phyloP scores from a whole-genome alignment of 2,797 vertebrate genomes.

The Darevskia nairensis region DNA sequence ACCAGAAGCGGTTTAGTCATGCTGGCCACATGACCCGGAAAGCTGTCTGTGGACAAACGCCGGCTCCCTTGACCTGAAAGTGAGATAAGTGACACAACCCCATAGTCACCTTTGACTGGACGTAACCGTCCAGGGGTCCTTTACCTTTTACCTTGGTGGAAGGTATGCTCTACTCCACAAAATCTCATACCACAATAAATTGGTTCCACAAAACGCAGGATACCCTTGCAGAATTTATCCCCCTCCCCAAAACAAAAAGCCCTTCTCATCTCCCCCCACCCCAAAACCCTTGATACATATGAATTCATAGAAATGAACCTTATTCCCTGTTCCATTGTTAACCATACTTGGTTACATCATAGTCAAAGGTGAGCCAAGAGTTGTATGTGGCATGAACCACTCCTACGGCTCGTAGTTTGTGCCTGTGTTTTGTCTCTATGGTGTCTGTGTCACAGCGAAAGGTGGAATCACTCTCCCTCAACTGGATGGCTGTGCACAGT shows the following conservation, averaged over 20 bases:
- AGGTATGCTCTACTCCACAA: background rate
- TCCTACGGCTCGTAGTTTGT: background rate
- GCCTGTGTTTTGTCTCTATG: conserved; percentile 10
- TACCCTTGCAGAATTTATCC: background rate
- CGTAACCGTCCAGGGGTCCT: too few species aligned
- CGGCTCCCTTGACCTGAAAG: too few species aligned
- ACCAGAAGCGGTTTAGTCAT: too few species aligned
- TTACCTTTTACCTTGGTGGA: too few species aligned
- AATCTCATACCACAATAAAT: background rate
- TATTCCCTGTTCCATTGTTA: background rate
- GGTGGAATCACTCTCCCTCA: conserved; percentile 43
- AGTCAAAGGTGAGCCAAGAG: conserved; percentile 11
- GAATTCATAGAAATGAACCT: conserved; percentile 30
- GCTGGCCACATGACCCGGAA: too few species aligned
- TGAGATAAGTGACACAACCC: accelerated
- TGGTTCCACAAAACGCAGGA: too few species aligned
- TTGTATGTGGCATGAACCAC: conserved; percentile 13
- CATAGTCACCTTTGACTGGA: too few species aligned
- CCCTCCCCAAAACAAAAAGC: background rate
- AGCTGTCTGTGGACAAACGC: too few species aligned
- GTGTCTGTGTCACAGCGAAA: conserved; percentile 41
- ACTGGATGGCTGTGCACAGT: background rate
- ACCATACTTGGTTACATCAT: background rate
- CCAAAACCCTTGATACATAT: background rate
- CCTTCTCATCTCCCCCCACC: background rate